Evolutionary conservation across 2,797 vertebrate species (phyloP), one percentile per base, ranked within the genome.

Genomic region (Hydrophis major): DNA sequence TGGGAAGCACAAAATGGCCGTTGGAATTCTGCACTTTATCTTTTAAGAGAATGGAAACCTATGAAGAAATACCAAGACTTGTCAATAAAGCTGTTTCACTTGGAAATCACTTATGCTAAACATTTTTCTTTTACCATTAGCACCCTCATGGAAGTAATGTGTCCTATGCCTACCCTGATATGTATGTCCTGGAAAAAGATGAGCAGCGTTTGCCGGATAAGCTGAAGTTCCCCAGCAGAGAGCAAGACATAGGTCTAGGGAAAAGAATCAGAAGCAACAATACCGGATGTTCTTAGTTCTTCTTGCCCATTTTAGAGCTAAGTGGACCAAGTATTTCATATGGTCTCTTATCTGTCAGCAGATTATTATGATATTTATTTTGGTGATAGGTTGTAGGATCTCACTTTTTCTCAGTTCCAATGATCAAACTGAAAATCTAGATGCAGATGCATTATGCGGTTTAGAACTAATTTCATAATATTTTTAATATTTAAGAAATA

Each of bases 111-210:
- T 14, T 28, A 2, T 53, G n/a, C 2, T 37, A 37, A 60, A 94
- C 28, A 42, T 22, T 20, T n/a, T 1, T 37, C 55, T 57, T 93
- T 50, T 56, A 20, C 27, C 14, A 6, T 14, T 25, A 3, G 53
- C 18, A 37, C 0, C n/a, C 12, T 7, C 25, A 56, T 61, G 11
- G 56, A 91, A 20, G 10, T 47, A 37, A 20, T 13, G 12, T 55
- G 22, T 61, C 32, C 60, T 7, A 37, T n/a, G 98, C 98, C 98
- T 97, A 99, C 99, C 97, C 99, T 98, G 96, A 99, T 99, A 94
- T 99, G 99, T 98, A 99, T 99, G 96, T 99, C 99, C 97, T 99
- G 99, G 96, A 99, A 99, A 96, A 99, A 99, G 96, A 98, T 97
- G 42, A 99, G 98, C 89, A 99, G 98, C 0, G 98, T 99, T 98